phyloP scores from a whole-genome alignment of 2,888 invertebrate genomes.

The Hanleya hanleyi region DNA sequence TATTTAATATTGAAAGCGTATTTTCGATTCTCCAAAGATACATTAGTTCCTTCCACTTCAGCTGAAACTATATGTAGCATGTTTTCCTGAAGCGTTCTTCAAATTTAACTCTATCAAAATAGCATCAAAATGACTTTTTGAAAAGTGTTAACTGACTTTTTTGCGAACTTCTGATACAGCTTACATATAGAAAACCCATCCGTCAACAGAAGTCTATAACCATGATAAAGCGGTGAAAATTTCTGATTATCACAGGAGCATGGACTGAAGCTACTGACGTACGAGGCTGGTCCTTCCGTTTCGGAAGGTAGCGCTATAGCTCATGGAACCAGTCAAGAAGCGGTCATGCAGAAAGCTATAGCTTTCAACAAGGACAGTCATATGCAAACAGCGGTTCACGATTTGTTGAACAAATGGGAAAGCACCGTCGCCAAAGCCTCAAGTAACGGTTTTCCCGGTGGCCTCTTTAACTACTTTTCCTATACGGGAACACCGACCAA shows the following conservation, averaged over 20 bases:
- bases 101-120: too few species aligned
- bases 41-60: too few species aligned
- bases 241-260: slow-evolving; percentile 42
- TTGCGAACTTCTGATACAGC: too few species aligned
- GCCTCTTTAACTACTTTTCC: slow-evolving; percentile 55
- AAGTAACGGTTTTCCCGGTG: slow-evolving; percentile 43
- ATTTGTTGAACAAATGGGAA: slow-evolving; percentile 46
- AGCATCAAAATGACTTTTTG: too few species aligned
- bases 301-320: slow-evolving; percentile 42
- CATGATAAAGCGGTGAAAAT: too few species aligned
- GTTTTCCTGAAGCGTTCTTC: too few species aligned
- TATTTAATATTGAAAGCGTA: too few species aligned
- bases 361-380: slow-evolving; percentile 45
- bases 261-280: slow-evolving; percentile 49
- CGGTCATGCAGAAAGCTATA: slow-evolving; percentile 46
- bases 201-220: too few species aligned
- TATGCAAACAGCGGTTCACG: slow-evolving; percentile 41
- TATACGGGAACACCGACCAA: slow-evolving; percentile 44
- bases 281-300: slow-evolving; percentile 52
- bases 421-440: slow-evolving; percentile 35
- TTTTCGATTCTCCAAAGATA: too few species aligned
- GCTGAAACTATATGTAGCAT: too few species aligned
- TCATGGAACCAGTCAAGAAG: slow-evolving; percentile 31
- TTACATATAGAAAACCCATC: too few species aligned
- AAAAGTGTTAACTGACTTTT: too few species aligned